phyloP scores from a whole-genome alignment of 2,113 vertebrate species.

The Stictonetta naevosa region DNA sequence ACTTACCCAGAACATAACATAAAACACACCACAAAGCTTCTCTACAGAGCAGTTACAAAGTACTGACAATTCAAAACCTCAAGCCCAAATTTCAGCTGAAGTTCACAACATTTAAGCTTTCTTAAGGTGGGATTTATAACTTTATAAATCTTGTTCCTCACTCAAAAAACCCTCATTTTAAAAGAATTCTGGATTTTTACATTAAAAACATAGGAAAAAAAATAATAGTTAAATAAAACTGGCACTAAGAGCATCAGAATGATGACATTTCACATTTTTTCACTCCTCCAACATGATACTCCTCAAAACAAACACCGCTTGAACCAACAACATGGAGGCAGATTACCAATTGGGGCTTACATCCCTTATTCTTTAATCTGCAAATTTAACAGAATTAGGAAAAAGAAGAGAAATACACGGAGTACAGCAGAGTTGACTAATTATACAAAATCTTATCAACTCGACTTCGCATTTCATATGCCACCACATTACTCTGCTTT shows the following conservation, averaged over 20 bases:
- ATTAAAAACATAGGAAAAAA: background rate
- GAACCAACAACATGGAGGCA: background rate
- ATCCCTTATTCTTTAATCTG: constrained; percentile 25
- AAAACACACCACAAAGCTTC: background rate
- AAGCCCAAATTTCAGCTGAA: background rate
- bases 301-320: background rate
- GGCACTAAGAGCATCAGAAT: background rate
- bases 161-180: background rate
- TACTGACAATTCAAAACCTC: background rate
- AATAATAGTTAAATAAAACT: background rate
- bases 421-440: background rate
- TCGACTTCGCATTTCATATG: background rate
- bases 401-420: constrained; percentile 18
- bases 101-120: background rate
- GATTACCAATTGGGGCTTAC: background rate
- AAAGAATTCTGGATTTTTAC: background rate
- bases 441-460: background rate
- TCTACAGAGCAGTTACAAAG: background rate
- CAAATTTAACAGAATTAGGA: background rate
- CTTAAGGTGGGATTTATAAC: background rate
- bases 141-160: background rate
- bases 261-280: background rate
- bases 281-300: background rate
- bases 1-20: background rate
- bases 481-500: background rate